Conservation (phyloP, 92 coral and sea anemone genomes). For the Parazoanthus darwini region DNA sequence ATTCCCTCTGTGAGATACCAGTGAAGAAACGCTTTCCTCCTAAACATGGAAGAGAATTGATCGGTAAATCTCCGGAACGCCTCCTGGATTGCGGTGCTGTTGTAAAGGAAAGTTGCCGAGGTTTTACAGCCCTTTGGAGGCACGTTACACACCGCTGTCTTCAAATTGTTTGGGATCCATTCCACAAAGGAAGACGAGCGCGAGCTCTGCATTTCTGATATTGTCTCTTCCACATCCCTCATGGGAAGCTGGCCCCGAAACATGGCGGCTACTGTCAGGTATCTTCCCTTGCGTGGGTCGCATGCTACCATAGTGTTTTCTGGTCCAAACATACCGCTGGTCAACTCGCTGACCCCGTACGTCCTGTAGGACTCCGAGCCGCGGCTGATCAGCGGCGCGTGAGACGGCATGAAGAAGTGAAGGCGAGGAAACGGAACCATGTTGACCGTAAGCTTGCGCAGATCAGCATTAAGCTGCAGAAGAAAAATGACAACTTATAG, state of each 20-base stretch:
- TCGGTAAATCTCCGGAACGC: slow-evolving; percentile 91
- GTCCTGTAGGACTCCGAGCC: slow-evolving; percentile 74
- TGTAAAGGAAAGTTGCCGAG: slow-evolving; percentile 92
- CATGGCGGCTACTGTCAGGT: slow-evolving; percentile 96
- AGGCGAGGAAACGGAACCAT: slow-evolving; percentile 99
- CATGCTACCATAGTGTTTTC: slow-evolving; percentile 99
- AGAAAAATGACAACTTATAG: background rate
- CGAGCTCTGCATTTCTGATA: slow-evolving; percentile 82
- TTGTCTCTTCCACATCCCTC: slow-evolving; percentile 94
- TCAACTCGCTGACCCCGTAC: slow-evolving; percentile 84
- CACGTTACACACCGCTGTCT: slow-evolving; percentile 93
- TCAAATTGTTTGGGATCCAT: slow-evolving; percentile 98
- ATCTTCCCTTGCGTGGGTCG: slow-evolving; percentile 94
- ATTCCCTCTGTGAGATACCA: slow-evolving; percentile 98
- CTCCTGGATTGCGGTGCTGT: slow-evolving; percentile 97
- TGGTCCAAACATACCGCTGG: slow-evolving; percentile 89
- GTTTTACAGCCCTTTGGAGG: slow-evolving; percentile 88
- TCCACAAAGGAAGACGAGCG: slow-evolving; percentile 91
- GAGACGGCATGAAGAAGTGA: slow-evolving; percentile 94
- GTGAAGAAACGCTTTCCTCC: slow-evolving; percentile 93
- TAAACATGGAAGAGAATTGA: slow-evolving; percentile 95
- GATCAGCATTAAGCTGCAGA: slow-evolving; percentile 88
- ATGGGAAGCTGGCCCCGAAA: slow-evolving; percentile 94
- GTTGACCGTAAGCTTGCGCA: slow-evolving; percentile 91
- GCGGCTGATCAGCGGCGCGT: slow-evolving; percentile 88